Evolutionary conservation across 37 sponge, comb jelly and placozoan genomes (phyloP).

Genomic region (Oopsacas minuta): DNA sequence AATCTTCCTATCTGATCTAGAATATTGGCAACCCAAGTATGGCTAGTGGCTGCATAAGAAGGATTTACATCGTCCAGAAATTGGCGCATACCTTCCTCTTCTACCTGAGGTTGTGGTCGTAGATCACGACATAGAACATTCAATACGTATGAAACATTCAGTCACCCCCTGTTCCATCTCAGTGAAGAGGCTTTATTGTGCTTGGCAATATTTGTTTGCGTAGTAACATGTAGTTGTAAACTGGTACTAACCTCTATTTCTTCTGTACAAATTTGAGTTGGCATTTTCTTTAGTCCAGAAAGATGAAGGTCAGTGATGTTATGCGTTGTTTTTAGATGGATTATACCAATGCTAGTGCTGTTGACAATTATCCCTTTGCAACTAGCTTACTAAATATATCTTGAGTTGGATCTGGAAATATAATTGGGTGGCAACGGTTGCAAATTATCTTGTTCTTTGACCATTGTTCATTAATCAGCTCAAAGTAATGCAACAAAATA

Average conservation of each 20-base stretch:
- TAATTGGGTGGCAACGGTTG: neutral
- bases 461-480: neutral
- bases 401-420: neutral
- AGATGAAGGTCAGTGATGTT: neutral
- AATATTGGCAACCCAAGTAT: neutral
- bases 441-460: neutral
- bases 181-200: too few relatives aligned
- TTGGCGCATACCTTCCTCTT: slow-evolving; percentile 5
- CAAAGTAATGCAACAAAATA: neutral
- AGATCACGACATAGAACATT: neutral
- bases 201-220: neutral
- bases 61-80: neutral
- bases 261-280: too few relatives aligned
- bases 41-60: neutral
- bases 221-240: too few relatives aligned
- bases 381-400: neutral
- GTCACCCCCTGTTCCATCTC: too few relatives aligned
- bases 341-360: neutral
- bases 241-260: too few relatives aligned
- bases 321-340: neutral
- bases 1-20: neutral
- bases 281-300: too few relatives aligned
- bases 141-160: neutral
- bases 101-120: neutral
- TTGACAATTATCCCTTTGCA: neutral